Percentiles rank a stretch among this genome's conserved stretches.
phyloP scores from a whole-genome alignment of 2,888 invertebrate genomes.

The Drosophila longiperda region DNA sequence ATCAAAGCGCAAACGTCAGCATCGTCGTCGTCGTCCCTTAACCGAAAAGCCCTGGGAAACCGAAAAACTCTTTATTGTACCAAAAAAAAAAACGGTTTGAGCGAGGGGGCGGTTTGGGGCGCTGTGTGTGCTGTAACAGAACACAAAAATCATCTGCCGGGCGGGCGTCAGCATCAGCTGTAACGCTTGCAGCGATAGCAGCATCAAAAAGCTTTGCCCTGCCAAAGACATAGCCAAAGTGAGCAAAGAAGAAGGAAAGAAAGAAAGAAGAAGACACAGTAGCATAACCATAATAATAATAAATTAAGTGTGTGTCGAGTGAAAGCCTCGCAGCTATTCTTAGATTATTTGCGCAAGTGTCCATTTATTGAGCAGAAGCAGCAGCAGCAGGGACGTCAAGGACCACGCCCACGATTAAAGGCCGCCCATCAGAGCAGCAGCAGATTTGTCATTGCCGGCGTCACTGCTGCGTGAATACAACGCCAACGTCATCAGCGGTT shows the following conservation, averaged over 20 bases:
- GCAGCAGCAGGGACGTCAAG: conserved; percentile 50
- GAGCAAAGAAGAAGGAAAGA: conserved; percentile 34
- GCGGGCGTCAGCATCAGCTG: conserved; percentile 64
- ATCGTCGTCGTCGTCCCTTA: conserved; percentile 45
- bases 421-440: conserved; percentile 26
- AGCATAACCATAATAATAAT: conserved; percentile 41
- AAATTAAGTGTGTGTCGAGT: conserved; percentile 70
- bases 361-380: conserved; percentile 70
- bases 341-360: conserved; percentile 76
- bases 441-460: conserved; percentile 56
- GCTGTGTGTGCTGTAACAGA: conserved; percentile 54
- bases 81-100: conserved; percentile 16
- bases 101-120: conserved; percentile 25
- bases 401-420: conserved; percentile 55
- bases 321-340: conserved; percentile 76
- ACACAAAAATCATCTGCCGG: conserved; percentile 67
- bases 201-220: conserved; percentile 57
- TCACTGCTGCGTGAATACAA: conserved; percentile 66
- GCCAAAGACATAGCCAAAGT: conserved; percentile 54
- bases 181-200: conserved; percentile 45
- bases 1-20: conserved; percentile 57
- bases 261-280: conserved; percentile 23
- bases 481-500: conserved; percentile 72
- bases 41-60: conserved; percentile 55
- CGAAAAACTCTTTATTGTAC: conserved; percentile 43